phyloP scores from a whole-genome alignment of 2,113 vertebrate species.

The Grantiella picta region DNA sequence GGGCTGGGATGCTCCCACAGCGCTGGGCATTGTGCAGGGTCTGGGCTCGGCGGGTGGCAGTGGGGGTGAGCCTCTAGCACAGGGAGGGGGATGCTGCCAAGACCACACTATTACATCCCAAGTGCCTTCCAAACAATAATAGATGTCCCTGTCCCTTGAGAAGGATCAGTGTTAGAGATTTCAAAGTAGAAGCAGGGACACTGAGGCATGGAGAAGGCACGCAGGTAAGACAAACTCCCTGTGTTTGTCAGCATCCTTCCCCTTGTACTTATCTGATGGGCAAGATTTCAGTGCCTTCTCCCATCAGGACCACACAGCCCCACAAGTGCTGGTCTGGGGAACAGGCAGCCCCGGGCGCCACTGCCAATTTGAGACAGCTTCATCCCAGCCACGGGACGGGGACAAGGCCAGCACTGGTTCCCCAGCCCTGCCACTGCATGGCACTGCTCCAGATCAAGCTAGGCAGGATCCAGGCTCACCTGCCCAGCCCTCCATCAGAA shows the following conservation, averaged over 20 bases:
- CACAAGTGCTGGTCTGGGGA: background rate
- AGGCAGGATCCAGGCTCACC: background rate
- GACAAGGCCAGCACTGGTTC: background rate
- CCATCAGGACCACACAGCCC: background rate
- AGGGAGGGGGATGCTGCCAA: background rate
- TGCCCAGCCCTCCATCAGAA: background rate
- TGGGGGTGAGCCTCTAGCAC: rapidly evolving
- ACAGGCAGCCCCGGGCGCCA: background rate
- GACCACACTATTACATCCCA: background rate
- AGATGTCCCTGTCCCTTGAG: background rate
- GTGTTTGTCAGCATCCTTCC: rapidly evolving
- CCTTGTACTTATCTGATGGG: background rate
- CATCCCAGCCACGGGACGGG: rapidly evolving
- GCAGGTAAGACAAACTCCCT: background rate
- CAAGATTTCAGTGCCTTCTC: background rate
- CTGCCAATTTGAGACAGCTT: background rate
- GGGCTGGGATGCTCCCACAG: background rate
- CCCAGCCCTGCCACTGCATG: background rate
- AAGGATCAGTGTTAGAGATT: rapidly evolving
- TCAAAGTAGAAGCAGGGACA: background rate
- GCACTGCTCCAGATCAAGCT: background rate
- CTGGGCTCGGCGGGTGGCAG: background rate
- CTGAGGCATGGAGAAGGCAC: background rate
- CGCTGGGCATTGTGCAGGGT: rapidly evolving
- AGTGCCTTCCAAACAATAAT: background rate